Conservation (phyloP, 2,888 invertebrate species). For the Lumbricus terrestris region DNA sequence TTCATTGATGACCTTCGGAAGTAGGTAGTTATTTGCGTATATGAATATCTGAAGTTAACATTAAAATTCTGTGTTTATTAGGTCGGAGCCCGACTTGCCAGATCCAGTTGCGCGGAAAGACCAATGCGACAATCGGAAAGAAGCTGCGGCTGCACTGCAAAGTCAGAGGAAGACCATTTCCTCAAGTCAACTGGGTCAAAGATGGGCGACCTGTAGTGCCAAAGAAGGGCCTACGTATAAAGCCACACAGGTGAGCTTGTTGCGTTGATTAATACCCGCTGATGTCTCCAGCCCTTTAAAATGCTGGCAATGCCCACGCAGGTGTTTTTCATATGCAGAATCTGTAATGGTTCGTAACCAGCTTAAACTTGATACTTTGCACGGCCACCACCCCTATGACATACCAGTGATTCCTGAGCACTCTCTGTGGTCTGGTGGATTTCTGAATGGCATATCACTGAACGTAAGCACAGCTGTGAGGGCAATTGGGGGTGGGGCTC, state of each 20-base stretch:
- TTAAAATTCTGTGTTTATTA: background rate
- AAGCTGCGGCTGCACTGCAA: background rate
- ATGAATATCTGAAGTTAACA: background rate
- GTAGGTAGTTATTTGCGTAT: background rate
- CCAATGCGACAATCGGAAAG: background rate
- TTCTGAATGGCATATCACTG: background rate
- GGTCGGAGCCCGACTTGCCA: background rate
- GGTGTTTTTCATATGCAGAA: slow-evolving; percentile 12
- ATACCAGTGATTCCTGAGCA: background rate
- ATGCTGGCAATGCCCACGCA: background rate
- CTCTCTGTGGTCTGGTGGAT: background rate
- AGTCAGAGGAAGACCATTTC: background rate
- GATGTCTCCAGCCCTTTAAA: background rate
- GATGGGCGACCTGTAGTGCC: background rate
- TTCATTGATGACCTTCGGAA: background rate
- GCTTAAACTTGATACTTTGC: background rate
- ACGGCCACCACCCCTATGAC: background rate
- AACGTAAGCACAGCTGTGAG: background rate
- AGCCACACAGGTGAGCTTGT: background rate
- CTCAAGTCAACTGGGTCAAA: slow-evolving; percentile 5
- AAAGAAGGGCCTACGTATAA: slow-evolving; percentile 4
- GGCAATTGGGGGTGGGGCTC: background rate
- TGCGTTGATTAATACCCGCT: background rate
- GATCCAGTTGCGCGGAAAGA: background rate
- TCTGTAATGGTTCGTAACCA: background rate